phyloP scores from a whole-genome alignment of 2,888 invertebrate species.

The Aphodius sticticus region DNA sequence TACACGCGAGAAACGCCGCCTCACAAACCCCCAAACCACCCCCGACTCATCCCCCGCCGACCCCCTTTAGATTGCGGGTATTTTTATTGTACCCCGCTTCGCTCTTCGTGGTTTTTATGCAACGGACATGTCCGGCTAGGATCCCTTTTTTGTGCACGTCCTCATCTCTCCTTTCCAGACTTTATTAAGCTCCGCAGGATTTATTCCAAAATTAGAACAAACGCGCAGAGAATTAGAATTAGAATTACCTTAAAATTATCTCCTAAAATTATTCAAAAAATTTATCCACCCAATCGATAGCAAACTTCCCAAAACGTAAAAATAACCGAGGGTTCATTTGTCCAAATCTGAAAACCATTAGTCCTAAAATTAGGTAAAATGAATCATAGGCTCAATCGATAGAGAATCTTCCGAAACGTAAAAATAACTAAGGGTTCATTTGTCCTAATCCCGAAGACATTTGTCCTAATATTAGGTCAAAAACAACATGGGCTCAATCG shows the following conservation, averaged over 20 bases:
- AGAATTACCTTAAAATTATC: too few species aligned
- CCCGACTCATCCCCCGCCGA: not conserved
- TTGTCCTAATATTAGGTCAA: not conserved
- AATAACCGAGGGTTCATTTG: not conserved
- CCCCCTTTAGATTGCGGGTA: slow-evolving; percentile 20
- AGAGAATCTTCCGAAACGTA: not conserved
- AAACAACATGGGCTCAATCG: not conserved
- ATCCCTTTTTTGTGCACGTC: not conserved
- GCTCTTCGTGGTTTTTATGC: not conserved
- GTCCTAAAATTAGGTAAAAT: not conserved
- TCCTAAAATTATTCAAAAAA: too few species aligned
- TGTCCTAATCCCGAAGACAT: not conserved
- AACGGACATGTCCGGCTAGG: not conserved
- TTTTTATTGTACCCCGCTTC: slow-evolving; percentile 12
- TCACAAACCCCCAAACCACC: not conserved
- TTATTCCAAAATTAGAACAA: not conserved
- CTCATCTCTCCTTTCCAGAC: not conserved
- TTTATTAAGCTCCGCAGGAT: not conserved
- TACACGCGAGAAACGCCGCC: not conserved
- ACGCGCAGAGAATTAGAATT: too few species aligned
- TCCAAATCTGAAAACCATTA: not conserved
- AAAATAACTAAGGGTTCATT: not conserved
- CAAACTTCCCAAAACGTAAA: not conserved
- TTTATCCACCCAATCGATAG: too few species aligned
- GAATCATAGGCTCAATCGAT: not conserved